Evolutionary conservation across 1,140 invertebrate species (phyloP).

Genomic region (Leptinotarsa lineolata): DNA sequence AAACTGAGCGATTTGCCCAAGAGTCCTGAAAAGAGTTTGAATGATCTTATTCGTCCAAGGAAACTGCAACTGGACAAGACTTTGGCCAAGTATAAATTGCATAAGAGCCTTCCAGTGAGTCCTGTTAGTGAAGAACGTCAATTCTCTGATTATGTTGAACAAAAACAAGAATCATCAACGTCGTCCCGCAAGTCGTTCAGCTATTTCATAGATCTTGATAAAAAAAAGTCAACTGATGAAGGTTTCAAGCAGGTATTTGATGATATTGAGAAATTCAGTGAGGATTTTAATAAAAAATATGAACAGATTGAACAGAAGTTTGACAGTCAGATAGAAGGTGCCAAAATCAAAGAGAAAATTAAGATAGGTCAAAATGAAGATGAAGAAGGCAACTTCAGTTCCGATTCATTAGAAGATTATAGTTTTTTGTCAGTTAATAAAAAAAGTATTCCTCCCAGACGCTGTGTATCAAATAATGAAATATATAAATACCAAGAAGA

Average conservation of each 20-base stretch:
- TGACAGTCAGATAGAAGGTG: conserved; percentile 26
- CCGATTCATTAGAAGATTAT: conserved; percentile 75
- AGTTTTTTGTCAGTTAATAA: conserved; percentile 62
- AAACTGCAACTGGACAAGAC: conserved; percentile 52
- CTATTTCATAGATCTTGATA: conserved; percentile 62
- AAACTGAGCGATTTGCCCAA: conserved; percentile 46
- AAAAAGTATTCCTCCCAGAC: conserved; percentile 60
- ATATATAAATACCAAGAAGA: conserved; percentile 62
- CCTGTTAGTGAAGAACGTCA: conserved; percentile 70
- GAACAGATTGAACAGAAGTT: conserved; percentile 47
- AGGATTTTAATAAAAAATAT: conserved; percentile 51
- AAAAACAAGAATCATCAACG: conserved; percentile 32
- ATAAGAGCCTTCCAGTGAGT: conserved; percentile 70
- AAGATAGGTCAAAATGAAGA: conserved; percentile 38
- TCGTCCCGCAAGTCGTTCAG: conserved; percentile 58
- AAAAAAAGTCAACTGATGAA: conserved; percentile 58
- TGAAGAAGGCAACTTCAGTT: conserved; percentile 73
- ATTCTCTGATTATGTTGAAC: conserved; percentile 60
- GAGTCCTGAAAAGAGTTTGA: conserved; percentile 45
- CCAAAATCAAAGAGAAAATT: background rate
- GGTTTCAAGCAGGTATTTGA: conserved; percentile 56
- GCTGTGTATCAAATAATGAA: conserved; percentile 77
- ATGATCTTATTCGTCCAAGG: conserved; percentile 47
- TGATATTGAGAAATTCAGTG: conserved; percentile 56
- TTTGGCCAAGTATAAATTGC: conserved; percentile 62